These are phyloP conservation scores for Buteo buteo DNA, from an alignment of 2,113 vertebrate species.

Conservation along the genomic window DNA sequence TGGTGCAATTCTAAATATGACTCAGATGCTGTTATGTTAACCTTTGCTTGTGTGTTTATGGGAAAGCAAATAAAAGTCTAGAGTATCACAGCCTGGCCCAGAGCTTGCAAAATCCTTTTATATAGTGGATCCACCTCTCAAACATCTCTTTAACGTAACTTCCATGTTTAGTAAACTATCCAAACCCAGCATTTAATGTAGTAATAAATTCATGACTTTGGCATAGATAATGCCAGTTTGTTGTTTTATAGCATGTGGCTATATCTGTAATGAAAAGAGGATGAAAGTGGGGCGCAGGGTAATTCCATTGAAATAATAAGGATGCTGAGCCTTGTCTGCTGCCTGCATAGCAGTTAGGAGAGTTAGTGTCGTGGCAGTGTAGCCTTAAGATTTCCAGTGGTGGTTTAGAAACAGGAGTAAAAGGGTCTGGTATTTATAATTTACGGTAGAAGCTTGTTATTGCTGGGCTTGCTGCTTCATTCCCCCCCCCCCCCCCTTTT, in stretches of 20 bases:
- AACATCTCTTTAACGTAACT: neutral
- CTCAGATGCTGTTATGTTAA: neutral
- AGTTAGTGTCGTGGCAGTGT: neutral
- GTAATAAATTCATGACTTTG: neutral
- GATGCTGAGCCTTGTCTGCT: neutral
- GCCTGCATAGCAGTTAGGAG: neutral
- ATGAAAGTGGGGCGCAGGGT: neutral
- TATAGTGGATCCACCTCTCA: neutral
- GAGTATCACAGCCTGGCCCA: neutral
- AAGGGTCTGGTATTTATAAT: neutral
- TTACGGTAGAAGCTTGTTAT: neutral
- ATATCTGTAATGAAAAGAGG: neutral
- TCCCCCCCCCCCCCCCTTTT: neutral
- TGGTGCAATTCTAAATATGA: neutral
- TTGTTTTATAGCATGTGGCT: neutral
- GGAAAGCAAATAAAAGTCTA: neutral
- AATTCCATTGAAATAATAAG: neutral
- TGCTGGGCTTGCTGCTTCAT: neutral
- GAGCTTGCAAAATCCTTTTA: neutral
- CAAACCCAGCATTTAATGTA: neutral
- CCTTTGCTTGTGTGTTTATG: neutral
- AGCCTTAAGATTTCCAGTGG: neutral
- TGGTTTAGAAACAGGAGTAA: neutral
- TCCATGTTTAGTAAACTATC: neutral
- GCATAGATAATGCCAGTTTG: neutral